phyloP scores from a whole-genome alignment of 1,140 invertebrate genomes.

The Catajapyx aquilonaris region DNA sequence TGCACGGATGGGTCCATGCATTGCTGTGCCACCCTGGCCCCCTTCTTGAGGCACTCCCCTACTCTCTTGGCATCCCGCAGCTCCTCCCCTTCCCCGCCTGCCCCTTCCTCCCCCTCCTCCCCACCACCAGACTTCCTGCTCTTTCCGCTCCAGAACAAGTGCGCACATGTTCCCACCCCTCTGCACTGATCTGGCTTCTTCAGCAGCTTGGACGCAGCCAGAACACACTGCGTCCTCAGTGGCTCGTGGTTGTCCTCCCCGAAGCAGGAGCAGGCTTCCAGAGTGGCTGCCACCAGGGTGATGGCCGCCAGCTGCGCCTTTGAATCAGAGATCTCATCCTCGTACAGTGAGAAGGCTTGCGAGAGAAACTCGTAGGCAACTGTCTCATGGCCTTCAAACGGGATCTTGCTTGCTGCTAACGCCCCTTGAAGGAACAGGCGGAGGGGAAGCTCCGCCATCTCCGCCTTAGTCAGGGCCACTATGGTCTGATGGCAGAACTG shows the following conservation, averaged over 20 bases:
- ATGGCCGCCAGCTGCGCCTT: conserved; percentile 92
- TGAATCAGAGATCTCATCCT: conserved; percentile 96
- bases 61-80: conserved; percentile 78
- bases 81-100: conserved; percentile 18
- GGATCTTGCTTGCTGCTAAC: conserved; percentile 73
- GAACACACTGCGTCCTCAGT: conserved; percentile 76
- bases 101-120: conserved; percentile 27
- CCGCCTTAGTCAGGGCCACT: conserved; percentile 75
- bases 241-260: conserved; percentile 95
- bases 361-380: conserved; percentile 97
- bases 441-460: conserved; percentile 77
- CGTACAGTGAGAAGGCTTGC: conserved; percentile 86
- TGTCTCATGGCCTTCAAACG: conserved; percentile 85
- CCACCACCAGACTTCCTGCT: conserved; percentile 37
- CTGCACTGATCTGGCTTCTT: conserved; percentile 96
- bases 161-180: conserved; percentile 73
- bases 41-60: conserved; percentile 89
- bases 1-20: conserved; percentile 96
- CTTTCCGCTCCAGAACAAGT: conserved; percentile 92
- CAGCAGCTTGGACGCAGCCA: conserved; percentile 83
- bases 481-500: conserved; percentile 94
- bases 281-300: conserved; percentile 82
- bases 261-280: conserved; percentile 86
- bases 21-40: conserved; percentile 79
- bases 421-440: conserved; percentile 89